Evolutionary conservation across 2,113 vertebrate genomes (phyloP).

Genomic region (Sinocyclocheilus anophthalmus): DNA sequence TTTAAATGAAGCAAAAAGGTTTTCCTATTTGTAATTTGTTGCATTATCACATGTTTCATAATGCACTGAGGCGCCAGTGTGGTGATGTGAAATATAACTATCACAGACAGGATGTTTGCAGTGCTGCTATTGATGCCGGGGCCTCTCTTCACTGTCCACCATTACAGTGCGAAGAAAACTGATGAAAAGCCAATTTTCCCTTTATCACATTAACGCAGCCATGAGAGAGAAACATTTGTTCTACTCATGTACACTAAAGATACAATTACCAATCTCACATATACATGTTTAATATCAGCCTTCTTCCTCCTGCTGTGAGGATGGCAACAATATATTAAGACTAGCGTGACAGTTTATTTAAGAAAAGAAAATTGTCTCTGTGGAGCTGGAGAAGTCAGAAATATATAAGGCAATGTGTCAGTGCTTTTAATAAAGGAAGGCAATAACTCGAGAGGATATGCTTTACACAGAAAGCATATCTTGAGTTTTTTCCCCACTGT

Average conservation of each 20-base stretch:
- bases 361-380: conserved; percentile 99
- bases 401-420: conserved; percentile 93
- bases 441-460: conserved; percentile 88
- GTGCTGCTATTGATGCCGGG: conserved; percentile 80
- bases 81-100: conserved; percentile 86
- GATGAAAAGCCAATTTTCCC: conserved; percentile 98
- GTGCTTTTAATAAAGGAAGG: conserved; percentile 95
- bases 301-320: conserved; percentile 88
- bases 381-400: conserved; percentile 87
- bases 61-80: conserved; percentile 74
- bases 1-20: conserved; percentile 89
- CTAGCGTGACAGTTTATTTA: conserved; percentile 99
- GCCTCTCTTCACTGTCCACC: conserved; percentile 76
- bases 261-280: conserved; percentile 99
- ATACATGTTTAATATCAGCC: conserved; percentile 99
- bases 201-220: conserved; percentile 98
- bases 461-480: conserved; percentile 87
- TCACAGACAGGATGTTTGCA: conserved; percentile 60
- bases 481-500: conserved; percentile 55
- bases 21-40: conserved; percentile 88
- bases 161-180: conserved; percentile 76
- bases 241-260: conserved; percentile 99
- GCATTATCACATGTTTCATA: conserved; percentile 89
- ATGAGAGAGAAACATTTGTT: conserved; percentile 98
- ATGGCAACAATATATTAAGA: conserved; percentile 99